Base-by-base conservation (phyloP, 2,113 vertebrate genomes). In the Aplodontia rufa region DNA sequence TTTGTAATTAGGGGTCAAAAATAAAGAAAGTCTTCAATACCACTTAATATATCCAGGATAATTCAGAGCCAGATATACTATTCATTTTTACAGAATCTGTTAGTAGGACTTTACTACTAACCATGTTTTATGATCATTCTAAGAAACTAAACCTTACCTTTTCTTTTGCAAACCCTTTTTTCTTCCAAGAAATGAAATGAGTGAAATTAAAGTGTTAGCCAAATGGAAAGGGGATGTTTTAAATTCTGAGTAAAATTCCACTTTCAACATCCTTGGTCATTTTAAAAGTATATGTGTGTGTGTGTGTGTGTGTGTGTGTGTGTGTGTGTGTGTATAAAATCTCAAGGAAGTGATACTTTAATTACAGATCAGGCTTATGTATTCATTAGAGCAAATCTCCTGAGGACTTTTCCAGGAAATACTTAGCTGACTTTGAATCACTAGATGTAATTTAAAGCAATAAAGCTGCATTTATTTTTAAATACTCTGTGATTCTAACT, bases 401-500 rank as follows among this genome's bases (percentile, higher is more conserved):
- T 0, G 30, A 97, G 95, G 88, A 95, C 78, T 88, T 90, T 82
- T 87, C 97, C 90, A 91, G 94, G 93, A 97, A 97, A 92, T 85
- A 92, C 92, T 97, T 97, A 96, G 78, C 93, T 0, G 72, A 92
- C 92, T 93, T 90, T 82, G 92, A 97, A 95, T 95, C 3, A 0
- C 69, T 97, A 81, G 81, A 64, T 92, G 49, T 85, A 92, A 97
- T 96, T 95, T 96, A 94, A 97, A 96, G 96, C 90, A 95, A 96
- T 95, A 93, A 93, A 94, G 93, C 62, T 60, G 37, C 92, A 97
- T 95, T 97, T 96, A 95, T 87, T 97, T 96, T 98, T 93, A 97
- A 96, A 95, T 94, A 88, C 90, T 96, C 71, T 51, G 62, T 92
- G 80, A 96, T 97, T 94, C 92, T 90, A 95, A 94, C 94, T 81